Evolutionary conservation across 2,113 vertebrate genomes (phyloP), one percentile per base, ranked within the genome.

Genomic region (Probosciger aterrimus): DNA sequence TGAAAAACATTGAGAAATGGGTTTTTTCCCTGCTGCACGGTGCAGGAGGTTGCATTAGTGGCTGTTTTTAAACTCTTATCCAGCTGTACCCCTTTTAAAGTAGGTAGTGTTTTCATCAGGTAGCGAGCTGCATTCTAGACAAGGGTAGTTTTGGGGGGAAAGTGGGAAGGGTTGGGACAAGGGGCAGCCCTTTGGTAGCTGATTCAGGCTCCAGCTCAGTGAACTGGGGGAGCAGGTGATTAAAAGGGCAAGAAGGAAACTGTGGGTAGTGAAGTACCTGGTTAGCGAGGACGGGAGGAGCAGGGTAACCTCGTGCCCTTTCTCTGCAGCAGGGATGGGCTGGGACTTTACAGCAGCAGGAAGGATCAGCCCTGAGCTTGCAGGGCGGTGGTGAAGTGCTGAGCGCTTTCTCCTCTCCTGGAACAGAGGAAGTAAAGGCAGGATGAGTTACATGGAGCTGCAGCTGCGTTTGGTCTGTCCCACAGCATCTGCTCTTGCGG

Each of bases 31-130:
- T 64, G 59, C 77, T 80, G 44, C 74, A 19, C n/a, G 1, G 1
- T 10, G 49, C 70, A 78, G 80, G 25, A 10, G 57, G 59, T 33
- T 35, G 43, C 18, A 4, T 20, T 17, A 49, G 77, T 2, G 63
- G 80, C 55, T 69, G 53, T 82, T 83, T 95, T 82, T 47, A 63
- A 91, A 20, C 53, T 90, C 84, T 52, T 57, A 23, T 28, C 93
- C 85, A 67, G 92, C 64, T 39, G 74, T 35, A 63, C 57, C 88
- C 76, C 43, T 60, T 43, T 18, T 37, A 94, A 85, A 75, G 44
- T 16, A 37, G 3, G 6, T 70, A 63, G 88, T 2, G 20, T 33
- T 83, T 46, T 24, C 49, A 64, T 10, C 22, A 5, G 55, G 27
- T 59, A 69, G 79, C 0, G 37, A 68, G 83, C 27, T 70, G 6